Base-by-base conservation (phyloP, 2,797 vertebrate species). In the Cheracebus regulus region DNA sequence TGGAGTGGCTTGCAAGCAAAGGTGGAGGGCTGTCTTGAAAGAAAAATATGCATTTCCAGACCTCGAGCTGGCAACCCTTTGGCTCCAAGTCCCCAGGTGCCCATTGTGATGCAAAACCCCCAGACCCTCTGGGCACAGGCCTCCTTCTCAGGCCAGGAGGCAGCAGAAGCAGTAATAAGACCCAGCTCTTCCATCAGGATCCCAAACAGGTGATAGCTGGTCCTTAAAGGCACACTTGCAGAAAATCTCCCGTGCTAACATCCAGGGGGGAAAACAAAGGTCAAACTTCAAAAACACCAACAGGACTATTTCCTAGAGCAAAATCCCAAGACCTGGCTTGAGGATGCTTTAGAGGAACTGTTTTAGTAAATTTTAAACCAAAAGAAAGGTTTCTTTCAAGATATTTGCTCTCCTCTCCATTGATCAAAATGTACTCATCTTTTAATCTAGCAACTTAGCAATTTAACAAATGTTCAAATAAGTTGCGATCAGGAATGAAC, bases 401-500 rank as follows among this genome's bases (percentile, higher is more conserved):
- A 6, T 13, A 30, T 75, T 46, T 48, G 12, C 46, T 81, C n/a
- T 76, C 20, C 24, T 88, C 48, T 50, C 39, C 57, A n/a, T 83
- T 87, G 50, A 48, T 73, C 84, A 61, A 36, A 81, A 90, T 52
- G 55, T 13, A 44, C 79, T 80, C 0, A 58, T 64, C 73, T 90
- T 50, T 61, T 64, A 1, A 73, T 30, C 81, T 11, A 92, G 83
- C 79, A 89, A 95, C 75, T 97, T 89, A 92, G 94, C 92, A 96
- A 89, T 50, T 6, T 41, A 33, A 80, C 50, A 84, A 48, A 70
- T 44, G 96, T 92, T 96, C 93, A 30, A 93, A 95, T 92, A 97
- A 98, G 96, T 98, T 96, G 86, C 93, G 73, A 58, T 95, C 94
- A 67, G 92, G 78, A 95, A 97, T 70, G 93, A 44, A 93, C 93